These are phyloP conservation scores for Drosophila sechellia DNA, from an alignment of 1,140 invertebrate species.

Conservation along the genomic window DNA sequence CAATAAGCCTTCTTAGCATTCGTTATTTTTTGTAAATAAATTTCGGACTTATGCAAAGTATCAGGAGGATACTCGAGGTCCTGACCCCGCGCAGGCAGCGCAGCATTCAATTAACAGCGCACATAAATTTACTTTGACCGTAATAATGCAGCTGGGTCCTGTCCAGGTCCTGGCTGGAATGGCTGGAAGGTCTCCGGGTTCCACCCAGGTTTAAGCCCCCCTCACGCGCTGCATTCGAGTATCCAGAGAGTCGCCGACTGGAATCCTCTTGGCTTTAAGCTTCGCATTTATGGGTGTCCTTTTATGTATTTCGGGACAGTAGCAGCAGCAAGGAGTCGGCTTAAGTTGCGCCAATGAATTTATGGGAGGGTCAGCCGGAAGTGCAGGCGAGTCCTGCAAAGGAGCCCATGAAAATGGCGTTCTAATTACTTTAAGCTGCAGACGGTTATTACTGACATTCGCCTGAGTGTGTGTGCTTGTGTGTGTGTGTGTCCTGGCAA, in stretches of 20 bases:
- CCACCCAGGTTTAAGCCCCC: background rate
- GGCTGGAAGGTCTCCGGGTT: conserved; percentile 5
- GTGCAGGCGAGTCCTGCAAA: conserved; percentile 17
- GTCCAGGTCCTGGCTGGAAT: conserved; percentile 28
- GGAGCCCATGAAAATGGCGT: conserved; percentile 62
- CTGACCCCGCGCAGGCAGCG: conserved; percentile 42
- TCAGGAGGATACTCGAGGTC: conserved; percentile 30
- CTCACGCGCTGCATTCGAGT: conserved; percentile 36
- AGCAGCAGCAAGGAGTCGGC: conserved; percentile 40
- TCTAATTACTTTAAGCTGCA: conserved; percentile 81
- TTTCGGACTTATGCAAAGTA: conserved; percentile 73
- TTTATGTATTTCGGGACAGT: conserved; percentile 44
- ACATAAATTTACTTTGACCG: conserved; percentile 79
- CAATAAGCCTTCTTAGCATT: background rate
- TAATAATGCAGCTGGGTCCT: conserved; percentile 79
- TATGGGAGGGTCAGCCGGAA: conserved; percentile 38
- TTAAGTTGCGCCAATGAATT: conserved; percentile 72
- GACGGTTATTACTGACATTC: conserved; percentile 63
- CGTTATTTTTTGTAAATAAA: conserved; percentile 64
- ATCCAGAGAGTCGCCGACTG: conserved; percentile 12
- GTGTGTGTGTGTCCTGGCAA: conserved; percentile 13
- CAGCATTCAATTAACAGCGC: conserved; percentile 76
- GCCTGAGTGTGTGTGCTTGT: conserved; percentile 14
- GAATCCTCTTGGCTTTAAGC: conserved; percentile 74
- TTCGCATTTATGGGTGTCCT: conserved; percentile 52